Percentiles rank a stretch among this genome's conserved stretches.
phyloP scores from a whole-genome alignment of 2,113 vertebrate genomes.

The Nothocercus julius region DNA sequence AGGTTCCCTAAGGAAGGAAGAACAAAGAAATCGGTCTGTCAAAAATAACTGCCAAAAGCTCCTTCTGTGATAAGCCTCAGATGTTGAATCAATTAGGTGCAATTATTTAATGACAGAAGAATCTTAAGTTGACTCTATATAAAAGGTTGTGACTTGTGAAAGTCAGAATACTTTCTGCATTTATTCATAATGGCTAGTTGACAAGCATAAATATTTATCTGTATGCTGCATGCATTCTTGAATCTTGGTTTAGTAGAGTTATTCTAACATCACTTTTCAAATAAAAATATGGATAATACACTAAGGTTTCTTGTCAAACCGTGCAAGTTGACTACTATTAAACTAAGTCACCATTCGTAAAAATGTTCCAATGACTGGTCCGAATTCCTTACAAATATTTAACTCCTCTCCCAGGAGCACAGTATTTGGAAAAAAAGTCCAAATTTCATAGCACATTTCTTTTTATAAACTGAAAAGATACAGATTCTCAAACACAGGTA shows the following conservation, averaged over 20 bases:
- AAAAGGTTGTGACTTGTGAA: background rate
- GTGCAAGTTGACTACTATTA: background rate
- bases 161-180: background rate
- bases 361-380: background rate
- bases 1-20: slow-evolving; percentile 84
- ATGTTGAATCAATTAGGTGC: background rate
- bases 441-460: background rate
- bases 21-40: background rate
- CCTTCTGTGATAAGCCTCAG: background rate
- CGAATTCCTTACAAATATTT: background rate
- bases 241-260: background rate
- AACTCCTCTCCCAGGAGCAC: background rate
- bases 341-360: background rate
- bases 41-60: background rate
- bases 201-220: background rate
- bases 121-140: slow-evolving; percentile 7
- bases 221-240: background rate
- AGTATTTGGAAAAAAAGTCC: background rate
- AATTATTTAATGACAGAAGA: slow-evolving; percentile 14
- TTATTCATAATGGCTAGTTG: background rate
- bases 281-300: slow-evolving; percentile 15
- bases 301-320: background rate
- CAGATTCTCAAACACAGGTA: background rate
- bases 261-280: slow-evolving; percentile 1
- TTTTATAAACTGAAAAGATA: background rate